phyloP scores from a whole-genome alignment of 1,140 invertebrate species.

The Diorhabda carinulata region DNA sequence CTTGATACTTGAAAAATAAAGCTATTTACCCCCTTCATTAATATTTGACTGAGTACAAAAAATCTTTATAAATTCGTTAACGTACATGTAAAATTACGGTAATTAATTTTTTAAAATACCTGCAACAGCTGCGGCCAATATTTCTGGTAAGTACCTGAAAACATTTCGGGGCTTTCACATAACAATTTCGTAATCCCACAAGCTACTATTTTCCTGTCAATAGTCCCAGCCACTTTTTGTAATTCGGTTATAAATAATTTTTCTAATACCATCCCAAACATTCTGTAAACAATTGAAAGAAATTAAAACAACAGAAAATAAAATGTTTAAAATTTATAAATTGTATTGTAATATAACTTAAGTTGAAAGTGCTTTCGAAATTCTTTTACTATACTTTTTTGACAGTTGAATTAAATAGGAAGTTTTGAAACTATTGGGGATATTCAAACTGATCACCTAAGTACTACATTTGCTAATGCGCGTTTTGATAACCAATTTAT shows the following conservation, averaged over 20 bases:
- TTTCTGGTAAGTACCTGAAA: slow-evolving; percentile 60
- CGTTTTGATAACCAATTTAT: no score
- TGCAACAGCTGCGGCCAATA: slow-evolving; percentile 61
- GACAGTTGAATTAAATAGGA: no score
- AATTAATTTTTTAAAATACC: slow-evolving; percentile 47
- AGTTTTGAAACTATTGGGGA: no score
- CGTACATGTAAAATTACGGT: no score
- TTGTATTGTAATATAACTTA: neutral
- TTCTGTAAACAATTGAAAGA: slow-evolving; percentile 55
- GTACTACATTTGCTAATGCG: no score
- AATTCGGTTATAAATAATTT: slow-evolving; percentile 80
- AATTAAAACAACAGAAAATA: neutral
- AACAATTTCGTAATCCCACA: slow-evolving; percentile 84
- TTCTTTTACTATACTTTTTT: no score
- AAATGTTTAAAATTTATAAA: neutral
- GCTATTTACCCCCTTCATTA: no score
- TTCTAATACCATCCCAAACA: slow-evolving; percentile 94
- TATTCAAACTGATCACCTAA: no score
- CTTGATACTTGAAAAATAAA: no score
- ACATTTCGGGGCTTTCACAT: slow-evolving; percentile 66
- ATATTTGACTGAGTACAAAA: no score
- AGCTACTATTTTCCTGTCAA: slow-evolving; percentile 85
- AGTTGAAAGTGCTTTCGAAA: no score
- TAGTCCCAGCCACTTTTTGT: slow-evolving; percentile 76
- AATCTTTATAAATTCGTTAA: no score